Evolutionary conservation across 2,888 invertebrate genomes (phyloP), one percentile per base, ranked within the genome.

Genomic region (Aphidius colemani): DNA sequence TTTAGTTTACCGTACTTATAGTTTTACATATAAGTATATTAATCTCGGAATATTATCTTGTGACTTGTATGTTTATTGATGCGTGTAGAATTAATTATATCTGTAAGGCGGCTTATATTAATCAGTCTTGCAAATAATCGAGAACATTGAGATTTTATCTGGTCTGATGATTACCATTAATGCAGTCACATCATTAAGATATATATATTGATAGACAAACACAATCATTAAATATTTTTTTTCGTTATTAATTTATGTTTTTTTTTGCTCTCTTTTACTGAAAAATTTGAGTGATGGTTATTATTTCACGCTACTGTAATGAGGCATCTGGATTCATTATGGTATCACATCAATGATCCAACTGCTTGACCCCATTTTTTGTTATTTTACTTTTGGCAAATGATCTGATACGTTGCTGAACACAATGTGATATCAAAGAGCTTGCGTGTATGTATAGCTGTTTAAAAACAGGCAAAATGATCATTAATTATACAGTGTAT

Each of bases 401-500:
- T 30, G 3, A 30, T 30, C 30, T 30, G 30, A 30, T 30, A 30
- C 10, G 40, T 51, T 39, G 8, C 8, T 43, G 11, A 8, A 43
- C 49, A 50, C 49, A 56, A 13, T 13, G 18, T 62, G 49, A 40
- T 11, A 6, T 6, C 43, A 13, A 13, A 40, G 10, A 43, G 62
- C 44, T 62, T 43, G 55, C 56, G 48, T 62, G 62, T 60, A 30
- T 30, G 45, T 9, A 40, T 13, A 55, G 40, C 51, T 30, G 30
- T 60, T 67, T 66, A 45, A 68, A 30, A 51, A 70, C 66, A 60
- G 62, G 49, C 66, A 64, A 68, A 62, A 62, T 63, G 45, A 69
- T 71, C 73, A 74, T 74, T 72, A 74, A 68, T 74, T 72, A n/a
- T n/a, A 74, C 69, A 71, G 67, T 57, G 71, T 66, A 70, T 72